Conservation (phyloP, 2,113 vertebrate species). For the Mungos mungo region DNA sequence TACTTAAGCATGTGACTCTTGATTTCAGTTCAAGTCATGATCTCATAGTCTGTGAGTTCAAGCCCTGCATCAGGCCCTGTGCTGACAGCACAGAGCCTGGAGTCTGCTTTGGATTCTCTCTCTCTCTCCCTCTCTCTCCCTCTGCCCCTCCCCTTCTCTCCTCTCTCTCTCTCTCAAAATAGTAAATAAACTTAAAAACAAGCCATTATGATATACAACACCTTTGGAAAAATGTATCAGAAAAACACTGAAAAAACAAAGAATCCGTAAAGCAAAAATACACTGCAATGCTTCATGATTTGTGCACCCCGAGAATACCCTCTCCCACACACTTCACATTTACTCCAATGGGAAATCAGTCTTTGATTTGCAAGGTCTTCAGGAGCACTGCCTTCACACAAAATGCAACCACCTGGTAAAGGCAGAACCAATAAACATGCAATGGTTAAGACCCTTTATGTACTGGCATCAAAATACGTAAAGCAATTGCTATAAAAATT, state of each 20-base stretch:
- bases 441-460: neutral
- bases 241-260: neutral
- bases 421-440: neutral
- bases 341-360: neutral
- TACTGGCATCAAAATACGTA: neutral
- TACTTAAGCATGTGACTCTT: too few species aligned
- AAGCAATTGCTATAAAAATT: neutral
- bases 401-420: neutral
- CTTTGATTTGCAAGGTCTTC: neutral
- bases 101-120: too few species aligned
- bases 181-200: too few species aligned
- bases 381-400: neutral
- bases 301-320: neutral
- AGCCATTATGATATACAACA: neutral
- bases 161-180: too few species aligned
- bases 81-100: too few species aligned
- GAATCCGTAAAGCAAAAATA: conserved; percentile 12
- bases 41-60: too few species aligned
- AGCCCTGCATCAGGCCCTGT: too few species aligned
- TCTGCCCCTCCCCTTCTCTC: too few species aligned
- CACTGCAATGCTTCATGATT: neutral
- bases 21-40: too few species aligned
- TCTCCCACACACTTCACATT: neutral
- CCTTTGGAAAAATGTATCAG: neutral
- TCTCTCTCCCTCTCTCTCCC: too few species aligned